Evolutionary conservation across 1,140 invertebrate species (phyloP), one percentile per base, ranked within the genome.

Genomic region (Pogonomyrmex barbatus): DNA sequence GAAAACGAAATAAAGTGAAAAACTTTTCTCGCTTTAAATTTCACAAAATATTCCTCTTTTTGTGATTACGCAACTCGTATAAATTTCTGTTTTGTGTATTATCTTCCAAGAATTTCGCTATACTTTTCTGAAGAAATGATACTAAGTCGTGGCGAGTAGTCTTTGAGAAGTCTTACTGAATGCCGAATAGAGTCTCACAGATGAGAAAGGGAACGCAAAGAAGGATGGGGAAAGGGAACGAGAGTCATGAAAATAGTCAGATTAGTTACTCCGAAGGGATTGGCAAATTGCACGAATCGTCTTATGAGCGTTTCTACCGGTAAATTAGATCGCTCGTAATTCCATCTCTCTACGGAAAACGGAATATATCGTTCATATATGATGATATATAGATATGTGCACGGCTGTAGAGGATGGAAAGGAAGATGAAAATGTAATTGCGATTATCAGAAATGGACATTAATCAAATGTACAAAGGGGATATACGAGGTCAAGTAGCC

Each of bases 271-370:
- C 65, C 79, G 70, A 89, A 65, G 75, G 33, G 63, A 70, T 89
- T 82, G 88, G 90, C 86, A 75, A 86, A 88, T 87, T 84, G 87
- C 86, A 58, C 87, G 62, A 70, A 90, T 84, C 86, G 70, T 76
- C 65, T 91, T 89, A 86, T 89, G 84, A 89, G 88, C 87, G 85
- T 91, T 91, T 91, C 88, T 86, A 86, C 67, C 71, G 54, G 73
- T 56, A 86, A 92, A 89, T 89, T 87, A 76, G 88, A 85, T 88
- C 85, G 79, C 67, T 52, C 65, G 75, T 85, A 87, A 83, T 79
- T 85, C 56, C 17, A 50, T 33, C 8, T 83, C 45, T 39, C 60
- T 17, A 10, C 68, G 30, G 24, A 56, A 24, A 24, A 67, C 30
- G n/a, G 9, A 36, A 24, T 82, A 82, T 71, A 56, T 71, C 39